Percentiles rank a stretch among this genome's conserved stretches.
phyloP scores from a whole-genome alignment of 2,888 invertebrate species.

The Dysmachus trigonus region DNA sequence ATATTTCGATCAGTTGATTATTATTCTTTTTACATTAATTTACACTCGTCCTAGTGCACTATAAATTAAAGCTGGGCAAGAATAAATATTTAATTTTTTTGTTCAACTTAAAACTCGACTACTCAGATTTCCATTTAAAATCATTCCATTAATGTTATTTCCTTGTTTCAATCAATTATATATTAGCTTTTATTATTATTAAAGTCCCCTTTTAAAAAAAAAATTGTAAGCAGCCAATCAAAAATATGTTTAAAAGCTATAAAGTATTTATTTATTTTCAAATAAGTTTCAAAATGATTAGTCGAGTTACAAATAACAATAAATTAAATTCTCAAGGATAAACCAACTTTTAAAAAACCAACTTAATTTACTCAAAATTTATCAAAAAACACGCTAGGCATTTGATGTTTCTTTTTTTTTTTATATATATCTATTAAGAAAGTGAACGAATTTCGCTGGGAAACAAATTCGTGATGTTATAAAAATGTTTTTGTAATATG shows the following conservation, averaged over 20 bases:
- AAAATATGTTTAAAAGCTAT: neutral
- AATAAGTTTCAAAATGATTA: neutral
- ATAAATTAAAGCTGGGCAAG: neutral
- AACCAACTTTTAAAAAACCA: neutral
- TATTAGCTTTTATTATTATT: too few species aligned
- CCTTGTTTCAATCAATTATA: too few species aligned
- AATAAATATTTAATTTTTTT: neutral
- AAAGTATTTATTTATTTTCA: neutral
- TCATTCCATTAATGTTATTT: too few species aligned
- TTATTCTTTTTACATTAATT: neutral
- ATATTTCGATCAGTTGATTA: too few species aligned
- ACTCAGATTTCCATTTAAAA: neutral
- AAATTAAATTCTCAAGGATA: neutral
- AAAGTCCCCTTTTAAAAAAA: neutral
- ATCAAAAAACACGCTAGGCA: neutral
- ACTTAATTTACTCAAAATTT: neutral
- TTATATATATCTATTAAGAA: neutral
- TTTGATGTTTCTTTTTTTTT: conserved; percentile 33
- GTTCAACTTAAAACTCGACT: neutral
- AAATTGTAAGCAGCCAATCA: neutral
- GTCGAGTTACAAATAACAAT: neutral
- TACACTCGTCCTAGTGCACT: neutral
- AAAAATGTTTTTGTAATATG: conserved; percentile 23
- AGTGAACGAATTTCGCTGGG: neutral
- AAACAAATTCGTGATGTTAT: neutral